A percentile compares a stretch with the other conserved stretches of the same genome.
Evolutionary conservation across 1,140 invertebrate species (phyloP).

Genomic region (Diorhabda elongata): DNA sequence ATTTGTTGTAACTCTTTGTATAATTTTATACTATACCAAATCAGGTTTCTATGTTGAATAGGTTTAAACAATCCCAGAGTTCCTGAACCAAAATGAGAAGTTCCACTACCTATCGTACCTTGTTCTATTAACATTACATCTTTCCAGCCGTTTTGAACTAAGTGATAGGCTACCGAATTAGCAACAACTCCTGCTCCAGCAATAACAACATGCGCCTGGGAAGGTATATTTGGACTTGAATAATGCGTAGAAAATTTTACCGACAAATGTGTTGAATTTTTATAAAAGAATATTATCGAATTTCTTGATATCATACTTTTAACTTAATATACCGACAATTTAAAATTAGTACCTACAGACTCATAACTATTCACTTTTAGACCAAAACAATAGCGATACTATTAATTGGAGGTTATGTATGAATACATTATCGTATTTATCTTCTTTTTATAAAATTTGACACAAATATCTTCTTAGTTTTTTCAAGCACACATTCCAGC

Average conservation of each 20-base stretch:
- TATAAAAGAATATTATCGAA: no score
- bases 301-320: no score
- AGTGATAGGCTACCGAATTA: slow-evolving; percentile 66
- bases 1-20: slow-evolving; percentile 59
- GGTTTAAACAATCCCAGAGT: slow-evolving; percentile 60
- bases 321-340: no score
- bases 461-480: no score
- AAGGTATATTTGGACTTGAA: slow-evolving; percentile 20
- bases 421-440: no score
- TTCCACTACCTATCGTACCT: slow-evolving; percentile 62
- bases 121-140: slow-evolving; percentile 64
- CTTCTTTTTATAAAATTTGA: no score
- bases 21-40: slow-evolving; percentile 59
- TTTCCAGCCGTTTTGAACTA: slow-evolving; percentile 58
- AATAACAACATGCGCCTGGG: slow-evolving; percentile 59
- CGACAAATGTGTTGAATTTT: no score
- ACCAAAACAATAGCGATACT: not conserved
- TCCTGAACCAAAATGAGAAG: slow-evolving; percentile 64
- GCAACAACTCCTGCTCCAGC: slow-evolving; percentile 64
- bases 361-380: no score
- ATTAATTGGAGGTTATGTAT: no score
- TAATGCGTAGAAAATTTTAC: not conserved
- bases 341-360: no score
- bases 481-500: no score
- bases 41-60: slow-evolving; percentile 55